Evolutionary conservation across 2,113 vertebrate genomes (phyloP).

Genomic region (Dendrocopos noguchii): DNA sequence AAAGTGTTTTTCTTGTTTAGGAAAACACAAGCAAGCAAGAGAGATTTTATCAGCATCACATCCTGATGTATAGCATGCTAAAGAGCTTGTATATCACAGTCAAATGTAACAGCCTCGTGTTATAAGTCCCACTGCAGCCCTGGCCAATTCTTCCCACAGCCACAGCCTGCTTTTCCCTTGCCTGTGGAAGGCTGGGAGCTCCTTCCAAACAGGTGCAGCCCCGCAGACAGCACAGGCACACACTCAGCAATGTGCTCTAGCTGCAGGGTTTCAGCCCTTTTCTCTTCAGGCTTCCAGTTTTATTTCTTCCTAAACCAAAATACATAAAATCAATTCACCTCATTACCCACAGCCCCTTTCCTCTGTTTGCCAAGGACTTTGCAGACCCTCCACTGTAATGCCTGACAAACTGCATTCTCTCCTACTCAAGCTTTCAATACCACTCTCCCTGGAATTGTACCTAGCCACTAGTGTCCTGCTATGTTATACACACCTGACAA

Average conservation of each 20-base stretch:
- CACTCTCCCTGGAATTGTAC: background rate
- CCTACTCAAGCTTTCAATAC: background rate
- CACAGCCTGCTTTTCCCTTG: background rate
- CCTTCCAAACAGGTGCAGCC: background rate
- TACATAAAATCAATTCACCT: conserved; percentile 11
- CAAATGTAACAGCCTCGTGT: background rate
- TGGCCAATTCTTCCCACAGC: background rate
- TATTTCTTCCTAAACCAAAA: conserved; percentile 21
- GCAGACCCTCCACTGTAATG: conserved; percentile 3
- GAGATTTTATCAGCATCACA: background rate
- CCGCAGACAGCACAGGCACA: background rate
- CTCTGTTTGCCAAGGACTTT: background rate
- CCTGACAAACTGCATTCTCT: background rate
- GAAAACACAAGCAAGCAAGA: background rate
- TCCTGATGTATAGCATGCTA: background rate
- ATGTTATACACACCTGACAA: background rate
- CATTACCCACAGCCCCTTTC: background rate
- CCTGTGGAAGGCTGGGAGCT: background rate
- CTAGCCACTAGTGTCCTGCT: background rate
- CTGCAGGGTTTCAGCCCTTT: background rate
- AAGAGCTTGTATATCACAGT: background rate
- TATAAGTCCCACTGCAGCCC: background rate
- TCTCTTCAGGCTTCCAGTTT: background rate
- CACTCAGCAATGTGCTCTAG: background rate
- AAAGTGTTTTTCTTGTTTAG: background rate